Base-by-base conservation (phyloP, 2,797 vertebrate genomes). In the Pseudomugil gertrudae region DNA sequence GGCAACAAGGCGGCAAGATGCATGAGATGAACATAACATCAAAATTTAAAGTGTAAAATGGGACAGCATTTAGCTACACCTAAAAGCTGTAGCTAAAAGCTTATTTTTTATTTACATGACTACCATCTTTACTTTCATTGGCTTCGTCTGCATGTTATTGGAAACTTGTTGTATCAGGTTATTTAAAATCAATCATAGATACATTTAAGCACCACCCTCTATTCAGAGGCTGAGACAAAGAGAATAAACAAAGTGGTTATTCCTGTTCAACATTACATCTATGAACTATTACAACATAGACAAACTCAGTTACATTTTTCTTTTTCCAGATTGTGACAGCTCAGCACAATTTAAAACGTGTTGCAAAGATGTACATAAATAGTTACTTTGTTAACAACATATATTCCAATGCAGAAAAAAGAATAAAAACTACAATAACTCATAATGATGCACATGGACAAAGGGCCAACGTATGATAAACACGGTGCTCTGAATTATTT, bases 401-500 rank as follows among this genome's bases (percentile, higher is more conserved):
- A 7, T 35, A 58, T 66, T 40, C n/a, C 32, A 53, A 38, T 62
- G 53, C 26, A 21, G 17, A 15, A 33, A 27, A n/a, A 9, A 0
- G 8, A 54, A 58, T 21, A 59, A n/a, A 64, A 69, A 36, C 63
- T 6, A 55, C 50, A 79, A 74, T 58, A 74, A 77, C 59, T 70
- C 19, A 11, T 5, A 26, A 59, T 30, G 66, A 55, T 62, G 70
- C 76, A 74, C 84, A 73, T 79, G 60, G 68, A 80, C 17, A 11
- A 36, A 30, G 74, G 55, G 65, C 52, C 3, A 21, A 75, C 76
- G 80, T 69, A 80, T 48, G 48, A 74, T 72, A 69, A 82, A 80
- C 73, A 64, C 79, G 63, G 58, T 38, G 60, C 73, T 72, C 84
- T 95, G 84, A 94, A 92, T 94, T 89, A 95, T 95, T 94, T 88